Evolutionary conservation across 1,140 invertebrate species (phyloP).

Genomic region (Magallana angulata): DNA sequence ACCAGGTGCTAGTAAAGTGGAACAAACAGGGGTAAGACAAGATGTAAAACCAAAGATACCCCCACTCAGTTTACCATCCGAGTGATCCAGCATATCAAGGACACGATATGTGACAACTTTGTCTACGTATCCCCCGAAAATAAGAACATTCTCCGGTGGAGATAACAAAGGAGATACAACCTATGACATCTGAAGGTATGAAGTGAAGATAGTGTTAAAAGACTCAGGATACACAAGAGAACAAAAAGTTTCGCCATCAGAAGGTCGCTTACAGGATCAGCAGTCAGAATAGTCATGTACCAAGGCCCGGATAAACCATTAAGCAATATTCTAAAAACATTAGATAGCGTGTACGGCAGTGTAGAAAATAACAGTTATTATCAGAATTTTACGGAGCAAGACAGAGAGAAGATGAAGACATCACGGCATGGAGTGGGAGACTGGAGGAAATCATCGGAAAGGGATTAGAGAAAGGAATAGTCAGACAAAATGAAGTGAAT

Average conservation of each 20-base stretch:
- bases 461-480: conserved; percentile 24
- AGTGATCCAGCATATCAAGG: too few relatives aligned
- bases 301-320: conserved; percentile 36
- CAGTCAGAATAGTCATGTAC: conserved; percentile 46
- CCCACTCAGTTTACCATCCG: too few relatives aligned
- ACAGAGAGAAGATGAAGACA: conserved; percentile 47
- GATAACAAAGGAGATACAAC: conserved; percentile 39
- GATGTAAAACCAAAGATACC: not conserved
- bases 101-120: not conserved
- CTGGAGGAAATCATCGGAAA: conserved; percentile 55
- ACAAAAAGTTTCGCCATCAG: conserved; percentile 39
- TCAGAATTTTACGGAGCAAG: conserved; percentile 56
- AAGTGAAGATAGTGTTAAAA: conserved; percentile 38
- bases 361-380: conserved; percentile 43
- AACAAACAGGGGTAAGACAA: too few relatives aligned
- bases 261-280: conserved; percentile 47
- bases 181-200: conserved; percentile 54
- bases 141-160: not conserved
- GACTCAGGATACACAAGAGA: conserved; percentile 36
- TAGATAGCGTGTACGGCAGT: conserved; percentile 54
- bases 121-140: not conserved
- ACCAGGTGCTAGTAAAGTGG: too few relatives aligned
- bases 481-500: not conserved
- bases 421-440: conserved; percentile 50
- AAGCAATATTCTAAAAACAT: conserved; percentile 26